These are phyloP conservation scores for Enteromius afrohamiltoni DNA, from an alignment of 2,797 vertebrate species.

Conservation along the genomic window DNA sequence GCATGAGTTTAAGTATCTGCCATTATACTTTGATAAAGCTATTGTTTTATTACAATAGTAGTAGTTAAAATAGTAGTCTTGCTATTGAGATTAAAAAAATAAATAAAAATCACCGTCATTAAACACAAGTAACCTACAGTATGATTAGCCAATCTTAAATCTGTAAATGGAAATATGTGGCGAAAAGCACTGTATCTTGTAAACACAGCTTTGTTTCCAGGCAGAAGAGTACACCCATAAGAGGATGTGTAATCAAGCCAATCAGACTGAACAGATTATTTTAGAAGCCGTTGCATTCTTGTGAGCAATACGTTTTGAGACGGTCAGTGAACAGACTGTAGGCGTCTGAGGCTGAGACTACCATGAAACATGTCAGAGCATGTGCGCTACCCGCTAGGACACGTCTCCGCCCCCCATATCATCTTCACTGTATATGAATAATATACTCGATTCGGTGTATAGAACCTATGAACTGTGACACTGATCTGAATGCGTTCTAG, in stretches of 20 bases:
- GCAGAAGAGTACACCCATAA: neutral
- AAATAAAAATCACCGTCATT: neutral
- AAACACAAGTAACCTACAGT: neutral
- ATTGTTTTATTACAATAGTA: neutral
- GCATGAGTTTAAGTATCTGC: neutral
- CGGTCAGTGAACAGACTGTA: conserved; percentile 27
- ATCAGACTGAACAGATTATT: neutral
- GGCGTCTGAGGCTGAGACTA: conserved; percentile 11
- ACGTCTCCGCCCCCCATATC: conserved; percentile 6
- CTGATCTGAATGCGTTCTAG: conserved; percentile 5
- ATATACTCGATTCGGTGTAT: neutral
- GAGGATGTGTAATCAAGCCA: conserved; percentile 10
- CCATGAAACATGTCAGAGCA: conserved; percentile 18
- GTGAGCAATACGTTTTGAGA: conserved; percentile 11
- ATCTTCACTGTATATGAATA: neutral
- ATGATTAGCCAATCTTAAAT: neutral
- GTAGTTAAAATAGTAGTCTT: neutral
- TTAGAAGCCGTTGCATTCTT: neutral
- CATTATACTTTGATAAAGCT: neutral
- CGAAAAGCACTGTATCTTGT: neutral
- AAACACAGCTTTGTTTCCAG: neutral
- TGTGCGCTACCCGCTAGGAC: neutral
- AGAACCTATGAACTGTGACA: neutral
- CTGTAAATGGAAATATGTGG: neutral
- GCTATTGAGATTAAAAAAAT: neutral